A percentile compares a stretch with the other conserved stretches of the same genome.
Evolutionary conservation across 2,113 vertebrate genomes (phyloP).

Genomic region (Equus przewalskii): DNA sequence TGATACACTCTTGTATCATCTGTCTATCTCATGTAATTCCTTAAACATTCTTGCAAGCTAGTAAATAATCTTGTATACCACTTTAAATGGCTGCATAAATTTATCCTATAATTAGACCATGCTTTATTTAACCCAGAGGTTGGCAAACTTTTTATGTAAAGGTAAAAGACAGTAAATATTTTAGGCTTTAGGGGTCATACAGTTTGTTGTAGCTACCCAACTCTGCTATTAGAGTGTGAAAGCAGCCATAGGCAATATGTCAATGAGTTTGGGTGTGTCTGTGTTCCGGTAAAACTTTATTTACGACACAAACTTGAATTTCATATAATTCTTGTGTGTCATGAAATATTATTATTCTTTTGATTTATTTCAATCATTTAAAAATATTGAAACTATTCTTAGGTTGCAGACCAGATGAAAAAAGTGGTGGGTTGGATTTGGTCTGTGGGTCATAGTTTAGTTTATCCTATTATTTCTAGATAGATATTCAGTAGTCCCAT

Average conservation of each 20-base stretch:
- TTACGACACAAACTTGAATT: not conserved
- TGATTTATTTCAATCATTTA: not conserved
- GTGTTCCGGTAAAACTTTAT: not conserved
- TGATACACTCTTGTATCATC: not conserved
- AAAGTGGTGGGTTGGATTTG: not conserved
- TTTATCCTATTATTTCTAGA: not conserved
- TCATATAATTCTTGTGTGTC: not conserved
- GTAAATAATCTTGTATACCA: not conserved
- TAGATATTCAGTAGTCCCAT: not conserved
- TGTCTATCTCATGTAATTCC: constrained; percentile 15
- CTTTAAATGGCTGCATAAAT: constrained; percentile 36
- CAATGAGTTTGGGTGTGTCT: not conserved
- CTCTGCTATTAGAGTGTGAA: not conserved
- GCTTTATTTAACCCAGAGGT: not conserved
- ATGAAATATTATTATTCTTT: constrained; percentile 18
- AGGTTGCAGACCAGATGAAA: not conserved
- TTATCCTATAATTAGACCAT: not conserved
- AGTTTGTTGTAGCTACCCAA: not conserved
- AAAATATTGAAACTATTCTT: constrained; percentile 28
- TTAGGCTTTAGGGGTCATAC: not conserved
- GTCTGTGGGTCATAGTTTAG: not conserved
- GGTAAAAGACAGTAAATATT: not conserved
- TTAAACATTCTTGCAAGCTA: not conserved
- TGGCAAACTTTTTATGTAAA: not conserved
- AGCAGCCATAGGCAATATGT: not conserved